Base-by-base conservation (phyloP, 2,113 vertebrate genomes). In the Gambusia holbrooki region DNA sequence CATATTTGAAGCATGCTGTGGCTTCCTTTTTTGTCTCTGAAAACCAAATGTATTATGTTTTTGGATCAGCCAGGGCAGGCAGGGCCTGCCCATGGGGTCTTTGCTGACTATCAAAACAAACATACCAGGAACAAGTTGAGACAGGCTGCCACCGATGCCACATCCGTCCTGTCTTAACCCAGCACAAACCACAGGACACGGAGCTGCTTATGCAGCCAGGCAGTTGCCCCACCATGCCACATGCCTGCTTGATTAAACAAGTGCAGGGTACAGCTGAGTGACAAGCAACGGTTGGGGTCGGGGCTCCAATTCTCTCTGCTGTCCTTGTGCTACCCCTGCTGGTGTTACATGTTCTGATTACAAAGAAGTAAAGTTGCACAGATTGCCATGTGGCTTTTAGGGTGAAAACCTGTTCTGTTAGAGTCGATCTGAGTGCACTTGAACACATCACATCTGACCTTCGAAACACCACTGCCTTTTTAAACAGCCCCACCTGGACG, bases 51-150 rank as follows among this genome's bases (percentile, higher is more conserved):
- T 84, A 74, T 89, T 89, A 83, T 88, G 85, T 89, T 88, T 40
- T 88, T 87, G 79, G 76, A 92, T 88, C 74, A 85, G 84, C 73
- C 66, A 28, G 66, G 87, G 77, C 62, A 51, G 80, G 66, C 29
- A 74, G 66, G 87, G 79, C 74, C 82, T 87, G 82, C 85, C 84
- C 79, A 78, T 81, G 86, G 88, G 84, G 86, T 92, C 89, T 84
- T 69, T 87, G 89, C 84, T 71, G 83, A 94, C 89, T 94, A 90
- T 94, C 93, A 92, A 91, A 94, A 93, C 88, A 93, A 90, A 92
- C 90, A 93, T 80, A 86, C 87, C 92, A 88, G 87, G 77, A 93
- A 91, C 90, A 92, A 88, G 86, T 87, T 82, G 75, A 88, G 86
- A 83, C 81, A 79, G 84, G 82, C 88, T 78, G 86, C 87, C 87